Percentiles rank a stretch among this genome's conserved stretches.
phyloP scores from a whole-genome alignment of 2,113 vertebrate species.

The Vicugna pacos region DNA sequence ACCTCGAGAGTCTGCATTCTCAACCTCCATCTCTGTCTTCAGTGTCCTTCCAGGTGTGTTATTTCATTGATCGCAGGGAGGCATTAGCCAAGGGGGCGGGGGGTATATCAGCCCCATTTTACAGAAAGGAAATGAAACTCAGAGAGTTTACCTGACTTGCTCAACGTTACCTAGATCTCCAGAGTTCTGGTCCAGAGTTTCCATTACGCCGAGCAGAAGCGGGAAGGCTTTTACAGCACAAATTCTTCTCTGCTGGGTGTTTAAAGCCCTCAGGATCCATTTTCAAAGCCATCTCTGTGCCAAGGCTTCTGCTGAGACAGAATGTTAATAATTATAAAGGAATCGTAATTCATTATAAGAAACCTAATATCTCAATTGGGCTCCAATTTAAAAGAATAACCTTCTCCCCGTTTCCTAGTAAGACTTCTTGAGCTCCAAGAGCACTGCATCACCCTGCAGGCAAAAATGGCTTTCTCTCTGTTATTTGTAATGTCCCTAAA shows the following conservation, averaged over 20 bases:
- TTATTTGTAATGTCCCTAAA: neutral
- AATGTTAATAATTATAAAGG: neutral
- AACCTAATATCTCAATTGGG: neutral
- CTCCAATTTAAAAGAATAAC: constrained; percentile 31
- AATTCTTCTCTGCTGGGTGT: neutral
- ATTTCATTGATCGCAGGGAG: neutral
- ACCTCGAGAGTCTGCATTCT: neutral
- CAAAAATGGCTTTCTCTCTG: neutral
- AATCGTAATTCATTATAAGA: neutral
- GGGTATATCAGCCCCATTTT: neutral
- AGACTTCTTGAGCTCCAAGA: neutral
- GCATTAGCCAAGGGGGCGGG: neutral
- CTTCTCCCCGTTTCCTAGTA: neutral
- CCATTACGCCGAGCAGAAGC: neutral
- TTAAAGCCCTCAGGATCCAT: neutral
- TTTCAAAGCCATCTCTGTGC: neutral
- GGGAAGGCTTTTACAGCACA: neutral
- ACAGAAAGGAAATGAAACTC: neutral
- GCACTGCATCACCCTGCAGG: neutral
- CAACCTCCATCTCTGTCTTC: neutral
- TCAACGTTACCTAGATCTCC: neutral
- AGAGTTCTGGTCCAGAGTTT: neutral
- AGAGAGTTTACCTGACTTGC: neutral
- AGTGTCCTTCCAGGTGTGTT: neutral
- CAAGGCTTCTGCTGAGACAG: neutral